Evolutionary conservation across 2,113 vertebrate species (phyloP), one percentile per base, ranked within the genome.

Genomic region (Chloropsis cyanopogon): DNA sequence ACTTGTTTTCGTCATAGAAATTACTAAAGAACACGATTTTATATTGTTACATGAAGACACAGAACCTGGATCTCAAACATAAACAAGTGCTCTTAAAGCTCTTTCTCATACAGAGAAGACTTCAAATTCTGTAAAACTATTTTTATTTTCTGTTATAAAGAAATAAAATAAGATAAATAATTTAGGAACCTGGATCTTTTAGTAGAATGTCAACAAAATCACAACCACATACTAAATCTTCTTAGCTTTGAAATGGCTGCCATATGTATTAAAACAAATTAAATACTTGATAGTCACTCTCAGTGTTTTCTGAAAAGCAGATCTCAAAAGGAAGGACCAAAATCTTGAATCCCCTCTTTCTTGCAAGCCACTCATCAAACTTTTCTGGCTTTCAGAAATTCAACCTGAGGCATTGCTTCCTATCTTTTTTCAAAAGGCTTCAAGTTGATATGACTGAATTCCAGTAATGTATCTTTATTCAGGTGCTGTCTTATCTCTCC

Each of bases 181-280:
- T 28, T 75, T 7, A 68, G 64, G 56, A 33, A 35, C 3, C 17
- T 78, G 10, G 11, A 73, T 5, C 3, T 46, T 82, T 23, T 78
- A 73, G 11, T 35, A 84, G 24, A 9, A 57, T 18, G 7, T 23
- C 31, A 60, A 52, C 14, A 69, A 76, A 76, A 69, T 42, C 10
- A 50, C 1, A 3, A 3, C 1, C 14, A 7, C 3, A 2, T 37
- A 59, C 35, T 42, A 52, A 91, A 57, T 39, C 2, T 33, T 82
- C 7, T 60, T 35, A 39, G 6, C 39, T 77, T 69, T 68, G 5
- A 82, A 79, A 68, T 14, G 0, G 39, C 19, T 72, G 2, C 9
- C 2, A 25, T 39, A 33, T 61, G 0, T 26, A 22, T 73, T 31
- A 26, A 73, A 76, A 75, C 4, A 50, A 56, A 75, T 14, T 39